Conservation (phyloP, 2,888 invertebrate genomes). For the Tachystola acroxantha region DNA sequence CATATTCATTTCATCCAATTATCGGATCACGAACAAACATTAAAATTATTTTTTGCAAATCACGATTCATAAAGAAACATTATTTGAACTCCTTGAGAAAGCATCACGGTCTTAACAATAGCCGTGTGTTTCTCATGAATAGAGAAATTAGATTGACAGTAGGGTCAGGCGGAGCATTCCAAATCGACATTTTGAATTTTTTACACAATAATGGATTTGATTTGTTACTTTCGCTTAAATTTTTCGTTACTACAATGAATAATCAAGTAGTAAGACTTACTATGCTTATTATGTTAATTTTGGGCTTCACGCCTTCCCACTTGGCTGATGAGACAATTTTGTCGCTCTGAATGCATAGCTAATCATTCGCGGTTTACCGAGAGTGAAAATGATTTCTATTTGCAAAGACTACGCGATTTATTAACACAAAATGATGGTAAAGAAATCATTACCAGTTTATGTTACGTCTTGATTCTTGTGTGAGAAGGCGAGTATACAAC, state of each 20-base stretch:
- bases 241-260: conserved; percentile 6
- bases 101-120: conserved; percentile 25
- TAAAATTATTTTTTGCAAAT: conserved; percentile 20
- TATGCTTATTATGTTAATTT: conserved; percentile 7
- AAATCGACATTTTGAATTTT: conserved; percentile 43
- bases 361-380: conserved; percentile 44
- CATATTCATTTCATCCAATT: too few relatives aligned
- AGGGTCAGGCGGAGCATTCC: conserved; percentile 44
- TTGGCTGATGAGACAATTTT: conserved; percentile 32
- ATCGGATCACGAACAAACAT: too few relatives aligned
- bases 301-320: conserved; percentile 22
- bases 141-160: conserved; percentile 46
- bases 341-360: conserved; percentile 55
- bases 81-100: conserved; percentile 15
- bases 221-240: conserved; percentile 48
- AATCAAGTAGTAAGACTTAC: not conserved
- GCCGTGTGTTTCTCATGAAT: conserved; percentile 43
- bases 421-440: too few relatives aligned
- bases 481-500: too few relatives aligned
- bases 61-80: conserved; percentile 20
- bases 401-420: too few relatives aligned
- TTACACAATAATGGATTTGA: conserved; percentile 39
- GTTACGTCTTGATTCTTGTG: too few relatives aligned
- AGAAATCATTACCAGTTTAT: too few relatives aligned
- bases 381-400: conserved; percentile 51